A percentile compares a stretch with the other conserved stretches of the same genome.
phyloP scores from a whole-genome alignment of 2,888 invertebrate species.

The Pemphredon lugubris region DNA sequence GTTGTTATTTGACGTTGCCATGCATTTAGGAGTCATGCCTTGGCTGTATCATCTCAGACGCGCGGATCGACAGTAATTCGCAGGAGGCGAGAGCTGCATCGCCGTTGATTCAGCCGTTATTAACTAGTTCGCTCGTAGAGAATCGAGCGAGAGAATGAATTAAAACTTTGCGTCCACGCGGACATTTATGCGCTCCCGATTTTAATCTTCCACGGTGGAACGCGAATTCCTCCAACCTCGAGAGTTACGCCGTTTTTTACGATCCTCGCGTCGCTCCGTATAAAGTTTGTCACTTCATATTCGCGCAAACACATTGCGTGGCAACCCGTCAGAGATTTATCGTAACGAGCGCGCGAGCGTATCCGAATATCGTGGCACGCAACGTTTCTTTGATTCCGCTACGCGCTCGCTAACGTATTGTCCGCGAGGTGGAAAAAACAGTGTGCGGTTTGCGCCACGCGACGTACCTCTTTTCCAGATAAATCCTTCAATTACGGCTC shows the following conservation, averaged over 20 bases:
- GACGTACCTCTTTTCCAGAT: constrained; percentile 38
- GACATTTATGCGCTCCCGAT: too few species aligned
- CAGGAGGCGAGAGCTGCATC: not conserved
- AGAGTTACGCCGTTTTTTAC: too few species aligned
- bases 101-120: not conserved
- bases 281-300: too few species aligned
- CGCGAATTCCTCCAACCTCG: too few species aligned
- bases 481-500: constrained; percentile 64
- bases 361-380: constrained; percentile 19
- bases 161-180: too few species aligned
- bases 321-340: constrained; percentile 22
- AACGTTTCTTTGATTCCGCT: constrained; percentile 1
- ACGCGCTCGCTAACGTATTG: not conserved
- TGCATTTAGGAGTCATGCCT: constrained; percentile 55
- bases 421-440: not conserved
- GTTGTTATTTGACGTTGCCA: constrained; percentile 60
- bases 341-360: constrained; percentile 7
- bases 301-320: constrained; percentile 21
- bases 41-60: constrained; percentile 40
- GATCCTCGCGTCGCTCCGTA: too few species aligned
- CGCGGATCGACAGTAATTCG: constrained; percentile 51
- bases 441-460: constrained; percentile 8
- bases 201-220: too few species aligned
- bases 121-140: too few species aligned
- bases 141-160: too few species aligned